These are phyloP conservation scores for Timema podura DNA, from an alignment of 2,888 invertebrate genomes.

Conservation along the genomic window DNA sequence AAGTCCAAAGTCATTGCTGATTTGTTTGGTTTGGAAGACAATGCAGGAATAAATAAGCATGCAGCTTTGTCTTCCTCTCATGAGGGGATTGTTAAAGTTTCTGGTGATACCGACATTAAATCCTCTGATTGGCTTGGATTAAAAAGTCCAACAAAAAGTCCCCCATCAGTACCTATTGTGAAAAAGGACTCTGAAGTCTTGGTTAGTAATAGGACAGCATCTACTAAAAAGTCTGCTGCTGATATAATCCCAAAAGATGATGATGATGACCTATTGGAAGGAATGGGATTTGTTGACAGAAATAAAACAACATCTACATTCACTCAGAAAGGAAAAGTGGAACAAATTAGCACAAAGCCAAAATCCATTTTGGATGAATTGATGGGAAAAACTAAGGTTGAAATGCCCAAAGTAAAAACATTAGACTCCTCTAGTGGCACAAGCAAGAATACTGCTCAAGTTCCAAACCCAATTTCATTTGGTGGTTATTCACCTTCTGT, in stretches of 20 bases:
- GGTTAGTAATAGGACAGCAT: too few relatives aligned
- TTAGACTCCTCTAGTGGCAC: neutral
- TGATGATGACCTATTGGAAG: constrained; percentile 16
- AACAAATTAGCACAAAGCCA: constrained; percentile 12
- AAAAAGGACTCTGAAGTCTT: too few relatives aligned
- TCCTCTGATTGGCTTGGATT: constrained; percentile 11
- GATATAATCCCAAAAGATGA: neutral
- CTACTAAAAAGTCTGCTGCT: neutral
- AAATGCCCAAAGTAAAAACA: neutral
- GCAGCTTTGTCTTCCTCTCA: neutral
- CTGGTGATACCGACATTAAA: too few relatives aligned
- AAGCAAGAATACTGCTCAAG: constrained; percentile 6
- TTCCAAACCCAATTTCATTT: constrained; percentile 15
- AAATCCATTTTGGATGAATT: constrained; percentile 18
- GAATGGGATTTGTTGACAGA: constrained; percentile 15
- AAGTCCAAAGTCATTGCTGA: constrained; percentile 21
- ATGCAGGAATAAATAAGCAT: neutral
- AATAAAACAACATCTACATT: neutral
- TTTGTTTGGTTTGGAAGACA: constrained; percentile 20
- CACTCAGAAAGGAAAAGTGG: neutral
- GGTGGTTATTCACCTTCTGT: constrained; percentile 27
- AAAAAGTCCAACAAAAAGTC: neutral
- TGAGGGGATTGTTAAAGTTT: too few relatives aligned
- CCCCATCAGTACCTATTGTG: neutral
- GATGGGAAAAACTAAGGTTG: neutral